phyloP scores from a whole-genome alignment of 1,140 invertebrate species.

The Papilio machaon region DNA sequence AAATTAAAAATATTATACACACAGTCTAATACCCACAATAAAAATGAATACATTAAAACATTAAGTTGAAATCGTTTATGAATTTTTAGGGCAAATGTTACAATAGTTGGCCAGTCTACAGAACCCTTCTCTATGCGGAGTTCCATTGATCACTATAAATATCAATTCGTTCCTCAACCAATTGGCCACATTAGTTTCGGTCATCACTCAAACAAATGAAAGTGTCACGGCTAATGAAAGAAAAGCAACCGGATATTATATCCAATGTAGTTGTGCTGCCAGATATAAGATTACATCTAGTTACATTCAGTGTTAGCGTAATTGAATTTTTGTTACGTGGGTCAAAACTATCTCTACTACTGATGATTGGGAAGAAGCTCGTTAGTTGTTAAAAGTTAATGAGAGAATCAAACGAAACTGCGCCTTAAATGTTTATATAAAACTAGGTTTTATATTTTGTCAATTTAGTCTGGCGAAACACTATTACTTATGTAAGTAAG shows the following conservation, averaged over 20 bases:
- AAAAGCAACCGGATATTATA: slow-evolving; percentile 57
- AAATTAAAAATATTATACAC: too few species aligned
- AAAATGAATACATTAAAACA: too few species aligned
- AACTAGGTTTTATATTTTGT: not conserved
- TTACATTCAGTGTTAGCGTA: slow-evolving; percentile 17
- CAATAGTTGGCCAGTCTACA: not conserved
- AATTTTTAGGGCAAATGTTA: not conserved
- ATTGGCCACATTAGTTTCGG: slow-evolving; percentile 44
- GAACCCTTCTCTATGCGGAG: slow-evolving; percentile 3
- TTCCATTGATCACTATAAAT: slow-evolving; percentile 10
- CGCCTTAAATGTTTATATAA: not conserved
- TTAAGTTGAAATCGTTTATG: too few species aligned
- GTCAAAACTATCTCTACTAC: not conserved
- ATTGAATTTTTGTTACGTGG: slow-evolving; percentile 25
- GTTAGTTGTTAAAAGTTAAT: not conserved
- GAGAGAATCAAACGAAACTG: not conserved
- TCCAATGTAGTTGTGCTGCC: slow-evolving; percentile 35
- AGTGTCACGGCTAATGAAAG: slow-evolving; percentile 59
- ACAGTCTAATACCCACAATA: too few species aligned
- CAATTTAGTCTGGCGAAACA: not conserved
- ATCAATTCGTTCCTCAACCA: slow-evolving; percentile 43
- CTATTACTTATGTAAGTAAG: not conserved
- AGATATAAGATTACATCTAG: slow-evolving; percentile 31
- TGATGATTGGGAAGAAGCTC: not conserved
- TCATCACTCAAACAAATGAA: slow-evolving; percentile 63